Evolutionary conservation across 53 echinoderm and acorn worm genomes (phyloP), one percentile per base, ranked within the genome.

Genomic region (Apostichopus leukothele): DNA sequence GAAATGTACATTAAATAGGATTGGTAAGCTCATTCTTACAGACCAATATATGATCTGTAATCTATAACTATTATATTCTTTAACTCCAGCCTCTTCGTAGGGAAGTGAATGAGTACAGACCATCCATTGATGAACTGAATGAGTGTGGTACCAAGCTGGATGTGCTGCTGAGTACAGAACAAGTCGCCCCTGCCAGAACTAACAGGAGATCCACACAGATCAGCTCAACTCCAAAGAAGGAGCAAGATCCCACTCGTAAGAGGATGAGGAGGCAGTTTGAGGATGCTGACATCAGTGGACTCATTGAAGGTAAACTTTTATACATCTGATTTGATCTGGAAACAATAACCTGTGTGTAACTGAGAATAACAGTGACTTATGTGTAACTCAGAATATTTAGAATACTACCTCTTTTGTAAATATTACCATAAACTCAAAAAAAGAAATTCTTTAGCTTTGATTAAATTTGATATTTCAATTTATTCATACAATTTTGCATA

Each of bases 231-330:
- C 90, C 92, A 4, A 90, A 90, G 16, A 92, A 92, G 21, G 74
- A 87, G 6, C 93, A 68, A 87, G 89, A 59, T 86, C 90, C 59
- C 11, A 79, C 84, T 23, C 86, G 93, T 19, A 88, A 89, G 13
- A 91, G 90, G n/a, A 89, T 91, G 73, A 88, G 91, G 75, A 88
- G 90, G 67, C 94, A 92, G 19, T 92, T 96, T 77, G 94, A 97
- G 57, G 97, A 97, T 76, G 92, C 95, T 16, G 91, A 97, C 88
- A 95, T 97, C 86, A 97, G 97, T 83, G 97, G 97, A 86, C 97
- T 97, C 60, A 92, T 97, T 53, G 97, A 97, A 92, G 97, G 97
- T 97, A 88, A 59, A 39, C 39, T 39, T 39, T 87, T 57, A 57
- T 10, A 8, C 8, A 57, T 57, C 57, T 57, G 57, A 57, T 57